Evolutionary conservation across 2,888 invertebrate species (phyloP).

Genomic region (Lasius fuliginosus): DNA sequence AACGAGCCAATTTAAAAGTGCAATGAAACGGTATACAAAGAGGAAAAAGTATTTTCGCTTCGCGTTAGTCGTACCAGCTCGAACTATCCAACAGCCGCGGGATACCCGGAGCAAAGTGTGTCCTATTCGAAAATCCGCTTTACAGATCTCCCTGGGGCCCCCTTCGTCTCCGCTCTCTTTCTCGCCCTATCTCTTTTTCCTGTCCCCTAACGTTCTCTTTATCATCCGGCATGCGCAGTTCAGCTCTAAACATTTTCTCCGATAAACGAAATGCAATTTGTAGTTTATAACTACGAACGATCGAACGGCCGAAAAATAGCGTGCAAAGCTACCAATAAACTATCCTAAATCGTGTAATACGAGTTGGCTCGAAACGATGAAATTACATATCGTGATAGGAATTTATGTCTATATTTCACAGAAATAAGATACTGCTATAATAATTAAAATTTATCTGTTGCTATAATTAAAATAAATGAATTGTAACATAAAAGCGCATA

Average conservation of each 20-base stretch:
- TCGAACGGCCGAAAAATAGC: constrained; percentile 21
- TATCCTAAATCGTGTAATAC: constrained; percentile 19
- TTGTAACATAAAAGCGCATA: background rate
- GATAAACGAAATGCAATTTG: constrained; percentile 58
- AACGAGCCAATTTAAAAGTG: constrained; percentile 67
- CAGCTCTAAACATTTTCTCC: constrained; percentile 23
- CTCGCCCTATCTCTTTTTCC: constrained; percentile 18
- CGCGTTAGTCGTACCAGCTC: constrained; percentile 50
- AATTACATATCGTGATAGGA: background rate
- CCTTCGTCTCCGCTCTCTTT: constrained; percentile 25
- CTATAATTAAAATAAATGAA: background rate
- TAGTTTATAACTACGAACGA: constrained; percentile 41
- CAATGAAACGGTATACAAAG: constrained; percentile 56
- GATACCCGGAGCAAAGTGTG: constrained; percentile 53
- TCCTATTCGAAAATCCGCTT: constrained; percentile 60
- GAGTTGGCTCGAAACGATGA: background rate
- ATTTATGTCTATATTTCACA: constrained; percentile 19
- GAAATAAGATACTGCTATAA: background rate
- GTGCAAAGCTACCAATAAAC: constrained; percentile 35
- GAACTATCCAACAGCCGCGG: constrained; percentile 48
- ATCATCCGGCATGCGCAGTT: constrained; percentile 39
- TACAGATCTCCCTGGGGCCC: constrained; percentile 43
- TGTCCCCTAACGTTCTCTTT: constrained; percentile 24
- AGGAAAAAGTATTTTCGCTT: constrained; percentile 61
- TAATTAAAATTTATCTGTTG: constrained; percentile 12